Evolutionary conservation across 2,888 invertebrate genomes (phyloP), one percentile per base, ranked within the genome.

Genomic region (Poecilus cupreus): DNA sequence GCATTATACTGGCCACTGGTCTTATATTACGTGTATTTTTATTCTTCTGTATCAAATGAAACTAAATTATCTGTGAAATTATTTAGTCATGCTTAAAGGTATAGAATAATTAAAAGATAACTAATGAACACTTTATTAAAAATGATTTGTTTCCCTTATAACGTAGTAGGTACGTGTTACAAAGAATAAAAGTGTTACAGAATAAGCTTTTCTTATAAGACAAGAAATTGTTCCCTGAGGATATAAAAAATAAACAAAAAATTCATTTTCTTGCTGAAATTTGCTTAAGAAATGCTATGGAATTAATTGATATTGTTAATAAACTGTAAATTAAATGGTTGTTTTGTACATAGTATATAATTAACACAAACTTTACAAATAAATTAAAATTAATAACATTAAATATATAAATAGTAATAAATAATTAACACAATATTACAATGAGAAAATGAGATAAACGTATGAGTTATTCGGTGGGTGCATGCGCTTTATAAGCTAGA

Each of bases 401-500:
- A 18, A 81, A 51, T 51, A 68, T 70, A 78, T 81, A 72, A 78
- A 78, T 76, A 76, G 6, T 70, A 82, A 82, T 64, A 75, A 81
- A 83, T 82, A 81, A 77, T 82, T 75, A 79, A 82, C 80, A 83
- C 68, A 54, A 79, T 78, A 81, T 80, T 80, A 79, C 57, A 78
- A 74, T 13, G 32, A 64, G 49, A 68, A 75, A 24, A 51, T 74
- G 32, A 46, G 72, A 81, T 16, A 11, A 18, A 18, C 24, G 54
- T 26, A 13, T 16, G 18, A 32, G 5, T 80, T 74, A 57, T 72
- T 86, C 84, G 85, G 80, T 87, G 26, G 91, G 90, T 83, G 90
- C 89, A 83, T 94, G 93, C 39, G 91, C 93, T 64, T 90, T 91
- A 87, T 93, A 94, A 3, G 94, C 94, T 86, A 94, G 85, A 57